These are phyloP conservation scores for Lasioglossum villosulum DNA, from an alignment of 2,888 invertebrate genomes.

Conservation along the genomic window DNA sequence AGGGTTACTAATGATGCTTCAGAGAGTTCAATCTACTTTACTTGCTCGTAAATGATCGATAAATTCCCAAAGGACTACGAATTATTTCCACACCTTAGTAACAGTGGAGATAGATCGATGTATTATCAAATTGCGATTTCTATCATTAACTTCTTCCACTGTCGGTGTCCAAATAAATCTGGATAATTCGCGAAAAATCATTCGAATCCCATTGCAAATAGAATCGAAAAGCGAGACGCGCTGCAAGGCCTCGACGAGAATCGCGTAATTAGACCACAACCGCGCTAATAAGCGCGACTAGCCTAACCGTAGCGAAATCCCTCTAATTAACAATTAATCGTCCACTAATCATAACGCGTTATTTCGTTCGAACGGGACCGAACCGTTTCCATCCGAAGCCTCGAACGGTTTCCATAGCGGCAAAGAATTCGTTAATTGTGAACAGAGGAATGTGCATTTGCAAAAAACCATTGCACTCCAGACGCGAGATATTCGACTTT, in stretches of 20 bases:
- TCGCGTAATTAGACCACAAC: slow-evolving; percentile 83
- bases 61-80: neutral
- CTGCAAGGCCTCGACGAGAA: slow-evolving; percentile 58
- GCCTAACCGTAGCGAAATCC: slow-evolving; percentile 78
- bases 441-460: neutral
- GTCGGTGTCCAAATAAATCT: neutral
- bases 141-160: neutral
- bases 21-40: neutral
- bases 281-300: slow-evolving; percentile 80
- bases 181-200: neutral
- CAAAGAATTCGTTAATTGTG: slow-evolving; percentile 14
- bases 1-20: neutral
- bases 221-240: slow-evolving; percentile 7
- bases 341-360: slow-evolving; percentile 58
- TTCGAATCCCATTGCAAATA: neutral
- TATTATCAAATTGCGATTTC: neutral
- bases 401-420: slow-evolving; percentile 13
- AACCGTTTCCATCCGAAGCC: neutral
- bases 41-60: neutral
- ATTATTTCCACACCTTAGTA: neutral
- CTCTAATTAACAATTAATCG: slow-evolving; percentile 79
- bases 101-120: neutral
- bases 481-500: neutral
- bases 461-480: neutral
- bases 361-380: slow-evolving; percentile 53